A percentile compares a stretch with the other conserved stretches of the same genome.
Evolutionary conservation across 2,113 vertebrate species (phyloP).

Genomic region (Helogale parvula): DNA sequence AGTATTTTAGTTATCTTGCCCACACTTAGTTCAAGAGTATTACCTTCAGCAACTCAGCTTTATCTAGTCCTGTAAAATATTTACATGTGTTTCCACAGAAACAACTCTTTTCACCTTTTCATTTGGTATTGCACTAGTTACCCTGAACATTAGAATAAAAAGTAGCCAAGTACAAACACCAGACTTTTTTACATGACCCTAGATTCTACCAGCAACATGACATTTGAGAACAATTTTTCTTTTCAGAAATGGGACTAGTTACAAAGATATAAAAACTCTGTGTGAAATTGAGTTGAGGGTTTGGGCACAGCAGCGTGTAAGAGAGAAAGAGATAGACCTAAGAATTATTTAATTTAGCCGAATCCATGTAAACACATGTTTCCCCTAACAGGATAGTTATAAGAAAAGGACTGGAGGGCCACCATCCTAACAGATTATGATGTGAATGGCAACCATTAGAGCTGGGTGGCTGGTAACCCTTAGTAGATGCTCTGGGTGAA

Average conservation of each 20-base stretch:
- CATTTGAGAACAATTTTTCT: neutral
- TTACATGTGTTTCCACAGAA: neutral
- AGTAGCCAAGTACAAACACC: neutral
- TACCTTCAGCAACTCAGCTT: neutral
- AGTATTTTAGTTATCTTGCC: neutral
- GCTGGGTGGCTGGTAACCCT: rapidly evolving
- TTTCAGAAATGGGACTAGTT: neutral
- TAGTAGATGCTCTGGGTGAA: too few species aligned
- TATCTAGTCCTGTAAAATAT: neutral
- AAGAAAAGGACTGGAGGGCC: neutral
- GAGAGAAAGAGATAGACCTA: neutral
- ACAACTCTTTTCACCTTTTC: neutral
- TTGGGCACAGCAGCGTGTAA: neutral
- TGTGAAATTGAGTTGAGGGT: neutral
- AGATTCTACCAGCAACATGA: neutral
- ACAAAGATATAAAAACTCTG: neutral
- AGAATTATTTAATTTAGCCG: neutral
- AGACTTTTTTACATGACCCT: neutral
- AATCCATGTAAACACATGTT: neutral
- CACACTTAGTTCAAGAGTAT: neutral
- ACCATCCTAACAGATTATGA: neutral
- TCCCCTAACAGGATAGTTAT: neutral
- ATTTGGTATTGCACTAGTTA: neutral
- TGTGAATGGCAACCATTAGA: neutral
- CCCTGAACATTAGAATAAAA: neutral